Conservation (phyloP, 1,140 invertebrate genomes). For the Manduca sexta region DNA sequence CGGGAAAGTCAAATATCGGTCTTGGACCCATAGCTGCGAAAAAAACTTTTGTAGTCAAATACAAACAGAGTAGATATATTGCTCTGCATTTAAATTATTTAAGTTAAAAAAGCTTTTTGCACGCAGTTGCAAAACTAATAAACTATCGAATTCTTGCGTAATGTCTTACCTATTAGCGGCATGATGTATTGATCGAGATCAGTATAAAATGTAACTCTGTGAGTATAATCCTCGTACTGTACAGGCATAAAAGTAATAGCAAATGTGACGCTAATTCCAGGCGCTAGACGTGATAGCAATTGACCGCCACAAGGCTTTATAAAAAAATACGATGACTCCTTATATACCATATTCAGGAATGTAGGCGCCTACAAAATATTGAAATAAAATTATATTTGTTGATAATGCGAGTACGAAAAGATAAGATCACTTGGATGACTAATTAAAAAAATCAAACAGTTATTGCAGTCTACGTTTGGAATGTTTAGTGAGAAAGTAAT, state of each 20-base stretch:
- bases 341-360: constrained; percentile 51
- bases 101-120: too few relatives aligned
- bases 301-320: constrained; percentile 44
- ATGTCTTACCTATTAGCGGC: constrained; percentile 44
- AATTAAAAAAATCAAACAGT: too few relatives aligned
- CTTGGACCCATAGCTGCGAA: constrained; percentile 52
- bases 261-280: constrained; percentile 57
- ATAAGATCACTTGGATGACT: too few relatives aligned
- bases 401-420: too few relatives aligned
- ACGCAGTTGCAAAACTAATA: too few relatives aligned
- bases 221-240: constrained; percentile 49
- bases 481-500: too few relatives aligned
- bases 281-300: constrained; percentile 45
- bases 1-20: constrained; percentile 52
- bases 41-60: too few relatives aligned
- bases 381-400: neutral
- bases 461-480: too few relatives aligned
- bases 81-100: neutral
- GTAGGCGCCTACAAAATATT: constrained; percentile 30
- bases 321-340: constrained; percentile 53
- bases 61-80: too few relatives aligned
- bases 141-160: too few relatives aligned
- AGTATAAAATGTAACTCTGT: constrained; percentile 54
- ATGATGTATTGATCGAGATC: constrained; percentile 56
- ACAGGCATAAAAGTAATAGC: constrained; percentile 43